phyloP scores from a whole-genome alignment of 2,797 vertebrate genomes.

The Tenualosa thibaudeaui region DNA sequence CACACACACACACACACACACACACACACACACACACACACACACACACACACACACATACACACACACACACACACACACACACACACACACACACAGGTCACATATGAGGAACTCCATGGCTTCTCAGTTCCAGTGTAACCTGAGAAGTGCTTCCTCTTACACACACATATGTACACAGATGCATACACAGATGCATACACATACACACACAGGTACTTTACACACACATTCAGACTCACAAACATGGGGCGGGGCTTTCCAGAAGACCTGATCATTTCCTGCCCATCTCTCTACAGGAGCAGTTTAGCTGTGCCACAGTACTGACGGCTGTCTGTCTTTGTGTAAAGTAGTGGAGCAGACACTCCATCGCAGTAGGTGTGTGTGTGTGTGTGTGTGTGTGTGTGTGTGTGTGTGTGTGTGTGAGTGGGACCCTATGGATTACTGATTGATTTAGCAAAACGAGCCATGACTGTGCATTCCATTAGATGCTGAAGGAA shows the following conservation, averaged over 20 bases:
- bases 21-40: neutral
- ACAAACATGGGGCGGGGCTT: too few relatives aligned
- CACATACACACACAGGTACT: neutral
- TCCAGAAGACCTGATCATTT: neutral
- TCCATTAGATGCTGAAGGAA: slow-evolving; percentile 82
- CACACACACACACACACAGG: neutral
- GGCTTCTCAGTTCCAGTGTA: neutral
- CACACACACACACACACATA: neutral
- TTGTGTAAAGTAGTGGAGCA: neutral
- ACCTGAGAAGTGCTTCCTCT: neutral
- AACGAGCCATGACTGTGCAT: slow-evolving; percentile 84
- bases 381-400: too few relatives aligned
- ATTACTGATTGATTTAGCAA: slow-evolving; percentile 84
- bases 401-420: neutral
- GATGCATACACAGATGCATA: neutral
- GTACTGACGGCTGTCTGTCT: slow-evolving; percentile 34
- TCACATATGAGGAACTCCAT: neutral
- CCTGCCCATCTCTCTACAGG: neutral
- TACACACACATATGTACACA: too few relatives aligned
- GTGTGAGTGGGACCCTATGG: slow-evolving; percentile 68
- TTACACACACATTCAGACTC: neutral
- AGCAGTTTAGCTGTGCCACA: neutral
- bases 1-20: neutral
- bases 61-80: neutral
- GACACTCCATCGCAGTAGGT: slow-evolving; percentile 30